phyloP scores from a whole-genome alignment of 2,797 vertebrate genomes.

The Tiaroga cobitis region DNA sequence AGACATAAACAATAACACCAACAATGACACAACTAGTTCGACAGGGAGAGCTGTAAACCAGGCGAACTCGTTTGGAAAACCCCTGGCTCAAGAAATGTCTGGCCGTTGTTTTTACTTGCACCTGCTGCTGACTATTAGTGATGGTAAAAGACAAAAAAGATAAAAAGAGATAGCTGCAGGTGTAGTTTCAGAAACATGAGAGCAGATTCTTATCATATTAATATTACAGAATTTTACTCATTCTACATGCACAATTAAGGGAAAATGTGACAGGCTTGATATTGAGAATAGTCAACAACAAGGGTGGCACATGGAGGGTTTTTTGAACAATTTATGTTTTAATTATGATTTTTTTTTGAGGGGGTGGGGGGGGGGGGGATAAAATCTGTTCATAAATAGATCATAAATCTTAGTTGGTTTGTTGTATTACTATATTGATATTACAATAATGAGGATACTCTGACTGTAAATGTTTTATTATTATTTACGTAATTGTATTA shows the following conservation, averaged over 20 bases:
- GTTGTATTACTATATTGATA: background rate
- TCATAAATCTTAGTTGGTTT: background rate
- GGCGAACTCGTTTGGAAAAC: slow-evolving; percentile 74
- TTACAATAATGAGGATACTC: background rate
- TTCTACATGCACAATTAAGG: background rate
- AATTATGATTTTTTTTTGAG: background rate
- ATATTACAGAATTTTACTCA: background rate
- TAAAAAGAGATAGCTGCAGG: slow-evolving; percentile 34
- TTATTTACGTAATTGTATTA: no score
- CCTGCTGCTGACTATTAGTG: slow-evolving; percentile 64
- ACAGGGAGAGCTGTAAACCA: slow-evolving; percentile 53
- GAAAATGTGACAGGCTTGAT: slow-evolving; percentile 11
- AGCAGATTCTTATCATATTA: slow-evolving; percentile 46
- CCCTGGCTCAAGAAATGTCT: slow-evolving; percentile 61
- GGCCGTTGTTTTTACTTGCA: slow-evolving; percentile 76
- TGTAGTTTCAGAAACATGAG: slow-evolving; percentile 32
- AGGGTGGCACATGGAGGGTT: background rate
- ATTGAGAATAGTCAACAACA: background rate
- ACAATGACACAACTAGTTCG: slow-evolving; percentile 7
- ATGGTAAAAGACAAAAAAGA: background rate
- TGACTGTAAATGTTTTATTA: no score
- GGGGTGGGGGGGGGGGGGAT: background rate
- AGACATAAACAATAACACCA: slow-evolving; percentile 12
- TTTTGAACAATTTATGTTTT: background rate
- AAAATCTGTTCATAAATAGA: background rate